Evolutionary conservation across 1,140 invertebrate genomes (phyloP).

Genomic region (Trachelipus rathkii): DNA sequence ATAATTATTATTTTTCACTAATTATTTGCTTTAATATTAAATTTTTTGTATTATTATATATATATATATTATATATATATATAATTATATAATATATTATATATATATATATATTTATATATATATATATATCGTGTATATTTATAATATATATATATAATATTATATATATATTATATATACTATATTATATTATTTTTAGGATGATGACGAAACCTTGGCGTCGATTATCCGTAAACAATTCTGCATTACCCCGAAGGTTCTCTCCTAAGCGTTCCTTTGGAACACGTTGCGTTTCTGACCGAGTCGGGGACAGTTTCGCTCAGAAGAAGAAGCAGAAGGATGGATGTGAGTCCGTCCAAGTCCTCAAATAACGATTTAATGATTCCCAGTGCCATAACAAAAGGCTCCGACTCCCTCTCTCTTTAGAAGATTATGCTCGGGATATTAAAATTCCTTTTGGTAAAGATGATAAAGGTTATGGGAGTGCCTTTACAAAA

Average conservation of each 20-base stretch:
- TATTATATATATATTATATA: too few relatives aligned
- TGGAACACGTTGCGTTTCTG: constrained; percentile 81
- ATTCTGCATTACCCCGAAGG: neutral
- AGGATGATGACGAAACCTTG: constrained; percentile 35
- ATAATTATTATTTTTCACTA: too few relatives aligned
- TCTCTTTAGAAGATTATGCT: constrained; percentile 25
- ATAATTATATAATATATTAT: too few relatives aligned
- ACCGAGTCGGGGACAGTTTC: constrained; percentile 76
- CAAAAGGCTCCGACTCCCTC: neutral
- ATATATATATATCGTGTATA: too few relatives aligned
- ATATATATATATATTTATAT: too few relatives aligned
- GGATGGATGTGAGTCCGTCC: neutral
- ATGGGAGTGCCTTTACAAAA: constrained; percentile 52
- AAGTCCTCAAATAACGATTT: neutral
- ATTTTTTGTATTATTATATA: too few relatives aligned
- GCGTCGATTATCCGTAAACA: constrained; percentile 17
- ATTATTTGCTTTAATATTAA: too few relatives aligned
- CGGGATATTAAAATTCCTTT: constrained; percentile 8
- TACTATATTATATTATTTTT: neutral
- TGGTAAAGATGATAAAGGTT: constrained; percentile 21
- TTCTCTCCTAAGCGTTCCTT: constrained; percentile 47
- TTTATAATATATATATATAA: too few relatives aligned
- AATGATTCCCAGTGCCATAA: neutral
- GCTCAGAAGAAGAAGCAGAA: constrained; percentile 51
- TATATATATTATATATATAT: too few relatives aligned